Percentiles rank a stretch among this genome's conserved stretches.
phyloP scores from a whole-genome alignment of 2,113 vertebrate species.

The Entelurus aequoreus region DNA sequence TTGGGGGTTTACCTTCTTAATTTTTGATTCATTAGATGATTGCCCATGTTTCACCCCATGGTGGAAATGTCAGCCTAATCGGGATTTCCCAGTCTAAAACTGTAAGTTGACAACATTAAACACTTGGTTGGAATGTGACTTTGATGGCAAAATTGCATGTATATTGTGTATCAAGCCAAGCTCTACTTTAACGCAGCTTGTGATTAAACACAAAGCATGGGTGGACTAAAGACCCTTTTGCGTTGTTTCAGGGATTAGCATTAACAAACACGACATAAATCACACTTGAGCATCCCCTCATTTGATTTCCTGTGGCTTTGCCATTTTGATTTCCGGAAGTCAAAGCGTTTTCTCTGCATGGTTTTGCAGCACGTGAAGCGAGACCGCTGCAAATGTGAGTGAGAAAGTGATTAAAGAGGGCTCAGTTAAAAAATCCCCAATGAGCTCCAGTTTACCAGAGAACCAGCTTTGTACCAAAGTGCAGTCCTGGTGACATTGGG shows the following conservation, averaged over 20 bases:
- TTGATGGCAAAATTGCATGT: no score
- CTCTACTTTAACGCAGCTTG: no score
- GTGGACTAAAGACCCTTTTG: conserved; percentile 46
- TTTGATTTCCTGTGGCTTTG: conserved; percentile 60
- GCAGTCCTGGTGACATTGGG: conserved; percentile 22
- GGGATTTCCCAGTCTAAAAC: no score
- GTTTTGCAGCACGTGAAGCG: conserved; percentile 20
- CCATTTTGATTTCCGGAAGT: conserved; percentile 39
- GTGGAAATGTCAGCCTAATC: no score
- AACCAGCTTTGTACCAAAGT: conserved; percentile 64
- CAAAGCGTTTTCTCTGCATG: conserved; percentile 47
- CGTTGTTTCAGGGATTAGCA: conserved; percentile 57
- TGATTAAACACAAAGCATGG: conserved; percentile 34
- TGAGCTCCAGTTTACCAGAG: conserved; percentile 41
- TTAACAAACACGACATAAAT: conserved; percentile 60
- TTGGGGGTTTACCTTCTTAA: no score
- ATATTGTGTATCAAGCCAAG: no score
- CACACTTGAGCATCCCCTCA: conserved; percentile 47
- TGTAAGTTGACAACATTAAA: no score
- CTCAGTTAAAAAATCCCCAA: conserved; percentile 27
- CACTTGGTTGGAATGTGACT: no score
- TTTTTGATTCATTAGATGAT: no score
- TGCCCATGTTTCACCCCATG: no score
- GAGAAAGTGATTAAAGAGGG: conserved; percentile 1
- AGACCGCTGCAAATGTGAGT: conserved; percentile 5